These are phyloP conservation scores for Sebastes minor DNA, from an alignment of 2,797 vertebrate genomes.

Conservation along the genomic window DNA sequence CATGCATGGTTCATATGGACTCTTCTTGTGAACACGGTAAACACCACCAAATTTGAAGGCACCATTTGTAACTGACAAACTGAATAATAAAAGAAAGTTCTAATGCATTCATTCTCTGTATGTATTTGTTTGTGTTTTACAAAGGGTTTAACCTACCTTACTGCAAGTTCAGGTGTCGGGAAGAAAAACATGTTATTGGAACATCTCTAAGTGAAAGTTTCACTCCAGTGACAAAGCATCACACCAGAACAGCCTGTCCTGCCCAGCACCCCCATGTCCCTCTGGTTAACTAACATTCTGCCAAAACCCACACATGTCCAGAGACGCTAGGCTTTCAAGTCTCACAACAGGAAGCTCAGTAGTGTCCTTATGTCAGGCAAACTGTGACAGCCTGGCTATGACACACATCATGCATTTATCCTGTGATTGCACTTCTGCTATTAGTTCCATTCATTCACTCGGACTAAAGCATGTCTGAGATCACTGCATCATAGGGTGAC, in stretches of 20 bases:
- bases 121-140: too few species aligned
- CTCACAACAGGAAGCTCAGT: slow-evolving; percentile 41
- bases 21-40: too few species aligned
- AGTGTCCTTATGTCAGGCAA: slow-evolving; percentile 39
- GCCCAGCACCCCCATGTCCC: not conserved
- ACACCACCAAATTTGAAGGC: too few species aligned
- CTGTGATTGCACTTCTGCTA: not conserved
- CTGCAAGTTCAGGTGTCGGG: too few species aligned
- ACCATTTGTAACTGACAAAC: too few species aligned
- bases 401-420: slow-evolving; percentile 1
- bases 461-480: not conserved
- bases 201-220: not conserved
- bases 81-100: too few species aligned
- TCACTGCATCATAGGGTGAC: not conserved
- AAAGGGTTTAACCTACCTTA: too few species aligned
- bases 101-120: too few species aligned
- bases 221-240: slow-evolving; percentile 32
- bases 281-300: slow-evolving; percentile 19
- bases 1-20: too few species aligned
- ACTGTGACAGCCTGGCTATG: slow-evolving; percentile 22
- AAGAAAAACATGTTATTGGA: too few species aligned
- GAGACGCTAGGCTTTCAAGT: slow-evolving; percentile 27
- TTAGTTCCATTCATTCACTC: slow-evolving; percentile 15
- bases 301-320: slow-evolving; percentile 51
- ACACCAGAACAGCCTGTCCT: slow-evolving; percentile 15